phyloP scores from a whole-genome alignment of 2,113 vertebrate genomes.

The Rhinopomastus cyanomelas region DNA sequence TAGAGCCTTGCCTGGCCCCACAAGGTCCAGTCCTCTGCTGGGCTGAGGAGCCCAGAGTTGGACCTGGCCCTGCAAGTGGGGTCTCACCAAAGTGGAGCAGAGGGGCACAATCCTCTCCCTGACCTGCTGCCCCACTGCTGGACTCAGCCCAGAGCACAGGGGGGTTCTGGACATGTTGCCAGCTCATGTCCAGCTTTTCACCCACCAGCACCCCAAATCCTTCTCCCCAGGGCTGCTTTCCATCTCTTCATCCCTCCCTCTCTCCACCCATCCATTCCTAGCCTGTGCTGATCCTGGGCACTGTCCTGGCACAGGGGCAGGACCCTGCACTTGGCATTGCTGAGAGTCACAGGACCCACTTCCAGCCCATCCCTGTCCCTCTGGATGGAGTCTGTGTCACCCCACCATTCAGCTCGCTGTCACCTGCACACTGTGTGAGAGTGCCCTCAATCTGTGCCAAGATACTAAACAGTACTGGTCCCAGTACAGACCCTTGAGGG shows the following conservation, averaged over 20 bases:
- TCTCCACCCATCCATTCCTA: neutral
- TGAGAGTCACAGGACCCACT: neutral
- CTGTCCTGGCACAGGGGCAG: too few relatives aligned
- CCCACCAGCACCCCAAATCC: neutral
- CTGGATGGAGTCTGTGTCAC: neutral
- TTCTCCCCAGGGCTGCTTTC: neutral
- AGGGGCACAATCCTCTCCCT: neutral
- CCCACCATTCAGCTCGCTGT: neutral
- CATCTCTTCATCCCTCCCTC: neutral
- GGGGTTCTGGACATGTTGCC: neutral
- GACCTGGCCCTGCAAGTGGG: neutral
- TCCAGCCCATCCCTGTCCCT: neutral
- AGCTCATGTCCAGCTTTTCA: neutral
- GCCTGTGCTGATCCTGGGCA: neutral
- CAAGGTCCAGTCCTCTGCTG: neutral
- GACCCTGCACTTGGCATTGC: neutral
- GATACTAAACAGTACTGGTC: too few relatives aligned
- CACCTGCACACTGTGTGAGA: neutral
- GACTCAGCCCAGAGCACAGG: neutral
- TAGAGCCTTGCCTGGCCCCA: neutral
- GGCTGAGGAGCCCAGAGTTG: too few relatives aligned
- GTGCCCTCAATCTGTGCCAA: neutral
- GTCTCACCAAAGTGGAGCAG: neutral
- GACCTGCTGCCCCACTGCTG: neutral
- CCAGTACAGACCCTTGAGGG: neutral